Conservation (phyloP, 2,113 vertebrate genomes). For the Oriolus oriolus region DNA sequence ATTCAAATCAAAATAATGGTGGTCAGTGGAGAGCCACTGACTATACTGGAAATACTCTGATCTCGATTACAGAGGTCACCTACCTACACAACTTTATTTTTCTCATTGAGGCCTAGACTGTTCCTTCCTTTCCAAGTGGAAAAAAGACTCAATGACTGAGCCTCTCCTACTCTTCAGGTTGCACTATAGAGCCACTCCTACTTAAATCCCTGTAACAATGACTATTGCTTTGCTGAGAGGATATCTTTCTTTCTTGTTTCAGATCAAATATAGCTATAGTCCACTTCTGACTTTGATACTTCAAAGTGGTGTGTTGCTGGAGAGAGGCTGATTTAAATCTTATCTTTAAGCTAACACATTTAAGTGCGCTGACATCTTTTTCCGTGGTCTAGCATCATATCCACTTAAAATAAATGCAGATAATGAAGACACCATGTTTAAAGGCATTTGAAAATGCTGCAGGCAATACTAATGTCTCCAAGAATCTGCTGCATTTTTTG, state of each 20-base stretch:
- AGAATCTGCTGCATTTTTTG: neutral
- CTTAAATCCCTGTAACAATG: neutral
- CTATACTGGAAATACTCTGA: neutral
- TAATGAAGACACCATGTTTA: neutral
- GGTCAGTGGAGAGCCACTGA: neutral
- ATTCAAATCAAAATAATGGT: neutral
- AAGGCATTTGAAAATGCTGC: neutral
- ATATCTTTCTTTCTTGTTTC: neutral
- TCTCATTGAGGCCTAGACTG: neutral
- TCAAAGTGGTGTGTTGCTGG: neutral
- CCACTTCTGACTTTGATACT: neutral
- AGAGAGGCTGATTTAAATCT: neutral
- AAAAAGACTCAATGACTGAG: neutral
- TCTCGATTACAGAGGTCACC: rapidly evolving
- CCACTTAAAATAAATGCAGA: neutral
- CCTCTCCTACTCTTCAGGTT: neutral
- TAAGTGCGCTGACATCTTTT: neutral
- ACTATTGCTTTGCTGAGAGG: neutral
- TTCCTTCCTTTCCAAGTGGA: neutral
- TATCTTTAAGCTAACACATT: neutral
- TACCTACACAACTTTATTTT: neutral
- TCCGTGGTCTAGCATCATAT: neutral
- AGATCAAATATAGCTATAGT: neutral
- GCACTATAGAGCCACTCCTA: neutral
- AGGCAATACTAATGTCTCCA: neutral